Base-by-base conservation (phyloP, 2,888 invertebrate species). In the Cyaniris semiargus region DNA sequence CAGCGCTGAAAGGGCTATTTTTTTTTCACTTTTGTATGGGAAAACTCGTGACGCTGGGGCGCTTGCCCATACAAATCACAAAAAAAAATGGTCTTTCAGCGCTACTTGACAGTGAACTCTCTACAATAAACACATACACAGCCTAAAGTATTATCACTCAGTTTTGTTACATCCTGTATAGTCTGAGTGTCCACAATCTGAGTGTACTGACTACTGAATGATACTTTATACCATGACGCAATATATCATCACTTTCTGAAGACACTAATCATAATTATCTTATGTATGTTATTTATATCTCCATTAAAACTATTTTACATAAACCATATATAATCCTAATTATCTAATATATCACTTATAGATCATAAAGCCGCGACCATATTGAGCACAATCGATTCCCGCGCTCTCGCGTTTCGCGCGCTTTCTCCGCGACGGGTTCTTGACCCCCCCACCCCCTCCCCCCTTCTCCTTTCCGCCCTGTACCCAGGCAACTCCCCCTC, bases 341-440 rank as follows among this genome's bases (percentile, higher is more conserved):
- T 31, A 31, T 27, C 66, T 66, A 66, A 66, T 66, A 27, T 66
- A 66, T 31, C 66, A 66, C 27, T 27, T 15, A 66, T 15, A 66
- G 27, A 66, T 66, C 27, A 31, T 66, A 66, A 66, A 66, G n/a
- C 23, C 60, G 27, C 27, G 27, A 27, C 74, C 44, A 74, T 74
- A 74, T 74, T 74, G 74, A 74, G 74, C 74, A 74, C 74, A 74
- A 74, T 74, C 74, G 27, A 74, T 74, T 74, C 74, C 74, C 74
- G 48, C 23, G 74, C 74, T 74, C 44, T 74, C 74, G 66, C 27
- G 66, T 66, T 66, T 74, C 74, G 53, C 74, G 74, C 74, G 53
- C 74, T 66, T 66, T 66, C 66, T 66, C 66, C 66, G 66, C 13
- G 66, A 31, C 27, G 66, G 13, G 66, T 31, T 66, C 31, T 66